Base-by-base conservation (phyloP, 1,140 invertebrate species). In the Drosophila prosaltans region DNA sequence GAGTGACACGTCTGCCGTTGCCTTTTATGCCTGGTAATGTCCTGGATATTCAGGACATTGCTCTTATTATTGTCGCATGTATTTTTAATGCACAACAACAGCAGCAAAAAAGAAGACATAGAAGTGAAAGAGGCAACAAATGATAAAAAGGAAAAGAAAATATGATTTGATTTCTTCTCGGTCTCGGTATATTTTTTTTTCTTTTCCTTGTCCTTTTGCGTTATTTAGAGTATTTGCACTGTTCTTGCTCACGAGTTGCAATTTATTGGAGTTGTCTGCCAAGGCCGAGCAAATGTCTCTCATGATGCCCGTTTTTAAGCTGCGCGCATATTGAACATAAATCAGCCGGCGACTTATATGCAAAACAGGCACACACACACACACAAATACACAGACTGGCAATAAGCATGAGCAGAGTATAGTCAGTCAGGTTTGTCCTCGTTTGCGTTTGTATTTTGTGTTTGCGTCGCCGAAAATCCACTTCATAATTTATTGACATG, bases 401-500 rank as follows among this genome's bases (percentile, higher is more conserved):
- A 43, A 16, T 16, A n/a, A 11, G 39, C 39, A 40, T 10, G 39
- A 16, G 16, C 16, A 16, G 39, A 40, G 11, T 51, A 10, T 51
- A 51, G 45, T 51, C 45, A 51, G 45, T 51, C 45, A 51, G 65
- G 69, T 71, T 65, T 54, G 60, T 68, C 10, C 45, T 41, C 43
- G 59, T 72, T 65, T 72, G 69, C 36, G 39, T 72, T 40, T 67
- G 24, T 58, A 43, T 43, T 10, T 65, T 57, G 16, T 73, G 55
- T 57, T 66, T 81, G 68, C 73, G 72, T 61, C 55, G 64, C 69
- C 65, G 65, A 74, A 86, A 88, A 88, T 83, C 83, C 83, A 89
- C 80, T 88, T 74, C 83, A 83, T 88, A 83, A 88, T 89, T 88
- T 89, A 88, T 88, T 83, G 83, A 88, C 80, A 88, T 80, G 62